Evolutionary conservation across 2,888 invertebrate genomes (phyloP).

Genomic region (Germaria angustata): DNA sequence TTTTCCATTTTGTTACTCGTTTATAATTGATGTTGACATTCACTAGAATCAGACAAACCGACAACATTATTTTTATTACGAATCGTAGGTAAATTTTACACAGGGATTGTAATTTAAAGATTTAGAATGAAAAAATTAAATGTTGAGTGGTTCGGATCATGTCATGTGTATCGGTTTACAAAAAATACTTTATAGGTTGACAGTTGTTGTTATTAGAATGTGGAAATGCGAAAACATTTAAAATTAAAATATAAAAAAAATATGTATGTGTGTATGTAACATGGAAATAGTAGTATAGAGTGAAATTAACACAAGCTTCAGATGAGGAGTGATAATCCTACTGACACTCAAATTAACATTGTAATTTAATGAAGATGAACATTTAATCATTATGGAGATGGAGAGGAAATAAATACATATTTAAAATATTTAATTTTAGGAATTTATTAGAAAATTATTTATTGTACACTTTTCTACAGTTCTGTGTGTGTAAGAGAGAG

Average conservation of each 20-base stretch:
- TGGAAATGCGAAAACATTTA: too few species aligned
- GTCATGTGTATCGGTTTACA: slow-evolving; percentile 3
- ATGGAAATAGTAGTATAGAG: too few species aligned
- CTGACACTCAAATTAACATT: background rate
- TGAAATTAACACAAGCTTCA: background rate
- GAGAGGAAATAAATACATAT: too few species aligned
- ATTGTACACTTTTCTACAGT: too few species aligned
- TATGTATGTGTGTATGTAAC: too few species aligned
- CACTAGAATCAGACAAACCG: background rate
- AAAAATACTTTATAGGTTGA: slow-evolving; percentile 4
- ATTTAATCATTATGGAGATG: too few species aligned
- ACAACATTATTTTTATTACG: background rate
- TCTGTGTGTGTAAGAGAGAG: too few species aligned
- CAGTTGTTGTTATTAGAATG: slow-evolving; percentile 10
- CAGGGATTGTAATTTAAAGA: slow-evolving; percentile 16
- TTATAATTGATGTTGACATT: slow-evolving; percentile 11
- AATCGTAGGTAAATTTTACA: slow-evolving; percentile 4
- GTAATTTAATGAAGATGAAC: background rate
- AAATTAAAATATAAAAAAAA: too few species aligned
- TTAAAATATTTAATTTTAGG: too few species aligned
- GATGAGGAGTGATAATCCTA: background rate
- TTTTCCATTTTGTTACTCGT: slow-evolving; percentile 32
- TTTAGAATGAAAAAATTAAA: slow-evolving; percentile 1
- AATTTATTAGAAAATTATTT: too few species aligned
- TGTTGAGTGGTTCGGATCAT: slow-evolving; percentile 6